Evolutionary conservation across 2,797 vertebrate genomes (phyloP), one percentile per base, ranked within the genome.

Genomic region (Merluccius polli): DNA sequence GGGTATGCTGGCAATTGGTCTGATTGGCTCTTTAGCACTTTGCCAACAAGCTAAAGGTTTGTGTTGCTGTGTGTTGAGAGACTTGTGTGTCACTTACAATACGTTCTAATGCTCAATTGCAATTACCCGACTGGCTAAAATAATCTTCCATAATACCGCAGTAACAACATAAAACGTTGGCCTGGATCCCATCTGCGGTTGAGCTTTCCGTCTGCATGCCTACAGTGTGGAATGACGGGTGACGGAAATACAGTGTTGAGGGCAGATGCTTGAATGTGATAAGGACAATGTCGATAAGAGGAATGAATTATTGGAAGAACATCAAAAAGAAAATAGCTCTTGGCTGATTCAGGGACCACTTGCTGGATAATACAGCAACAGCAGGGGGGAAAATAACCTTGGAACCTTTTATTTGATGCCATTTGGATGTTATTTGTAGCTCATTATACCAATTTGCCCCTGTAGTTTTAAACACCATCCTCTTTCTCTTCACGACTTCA

Each of bases 261-360:
- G 63, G 81, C 76, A 86, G 82, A 86, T 84, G 44, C 71, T 83
- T 73, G 83, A 86, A 63, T 38, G 73, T 38, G 80, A 88, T 85
- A 82, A 84, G 79, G 71, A 72, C 35, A 69, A 73, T 71, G 11
- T 2, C 12, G 77, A 67, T 76, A 71, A 59, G 70, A 68, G 41
- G 80, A 71, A 78, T 27, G 48, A 52, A 79, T 83, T 75, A 83
- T 80, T 73, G 65, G 71, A 79, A 71, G 76, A 36, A 12, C 59
- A 73, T 81, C 68, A 38, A 21, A 31, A 75, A 59, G 41, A 10
- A 80, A 73, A 82, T 80, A 73, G 81, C 82, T 83, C 0, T 30
- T 72, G 75, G 83, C 38, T 59, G 75, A 77, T 80, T 79, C 9
- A 31, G 2, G 30, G 72, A 59, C 79, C 33, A 82, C 77, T 78